phyloP scores from a whole-genome alignment of 2,888 invertebrate species.

The Mimumesa dahlbomi region DNA sequence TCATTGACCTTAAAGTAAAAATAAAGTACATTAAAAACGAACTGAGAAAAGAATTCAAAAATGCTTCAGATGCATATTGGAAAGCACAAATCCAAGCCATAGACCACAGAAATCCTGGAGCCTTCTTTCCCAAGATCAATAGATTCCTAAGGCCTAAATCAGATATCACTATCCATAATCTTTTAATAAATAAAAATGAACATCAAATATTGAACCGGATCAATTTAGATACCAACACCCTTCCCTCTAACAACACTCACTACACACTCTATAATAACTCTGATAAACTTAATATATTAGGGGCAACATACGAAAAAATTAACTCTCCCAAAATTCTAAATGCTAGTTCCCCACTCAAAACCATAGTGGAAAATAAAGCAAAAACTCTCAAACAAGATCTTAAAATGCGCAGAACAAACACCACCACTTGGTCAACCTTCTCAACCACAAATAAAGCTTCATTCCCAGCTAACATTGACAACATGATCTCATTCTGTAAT shows the following conservation, averaged over 20 bases:
- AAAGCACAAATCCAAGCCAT: neutral
- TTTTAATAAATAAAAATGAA: neutral
- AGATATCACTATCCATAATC: neutral
- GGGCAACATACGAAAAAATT: too few relatives aligned
- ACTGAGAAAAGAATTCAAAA: neutral
- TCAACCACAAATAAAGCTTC: too few relatives aligned
- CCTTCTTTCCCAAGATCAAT: slow-evolving; percentile 2
- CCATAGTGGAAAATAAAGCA: too few relatives aligned
- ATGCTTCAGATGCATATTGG: neutral
- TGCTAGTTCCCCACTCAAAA: too few relatives aligned
- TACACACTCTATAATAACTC: too few relatives aligned
- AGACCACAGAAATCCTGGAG: neutral
- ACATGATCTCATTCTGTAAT: too few relatives aligned
- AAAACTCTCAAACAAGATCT: too few relatives aligned
- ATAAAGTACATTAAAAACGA: neutral
- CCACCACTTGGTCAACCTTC: too few relatives aligned
- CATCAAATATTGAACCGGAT: neutral
- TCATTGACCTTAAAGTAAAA: neutral
- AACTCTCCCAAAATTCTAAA: too few relatives aligned
- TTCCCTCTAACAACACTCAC: too few relatives aligned
- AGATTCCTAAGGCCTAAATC: neutral
- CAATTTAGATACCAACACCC: neutral
- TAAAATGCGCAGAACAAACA: too few relatives aligned
- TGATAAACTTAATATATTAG: too few relatives aligned
- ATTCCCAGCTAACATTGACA: neutral